These are phyloP conservation scores for Dicyrtoma fusca DNA, from an alignment of 2,888 invertebrate species.

Conservation along the genomic window DNA sequence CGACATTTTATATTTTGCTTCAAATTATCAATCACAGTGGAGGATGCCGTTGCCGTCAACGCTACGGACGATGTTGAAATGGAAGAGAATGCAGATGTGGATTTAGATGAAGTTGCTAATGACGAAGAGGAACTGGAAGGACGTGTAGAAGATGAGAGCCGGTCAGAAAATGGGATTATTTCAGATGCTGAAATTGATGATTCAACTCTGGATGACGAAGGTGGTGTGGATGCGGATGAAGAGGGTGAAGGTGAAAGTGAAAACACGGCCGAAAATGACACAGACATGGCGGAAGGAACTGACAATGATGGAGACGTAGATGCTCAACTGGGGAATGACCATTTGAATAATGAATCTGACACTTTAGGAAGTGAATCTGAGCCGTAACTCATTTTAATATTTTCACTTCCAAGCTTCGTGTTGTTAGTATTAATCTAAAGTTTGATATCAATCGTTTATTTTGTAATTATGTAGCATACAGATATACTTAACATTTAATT, in stretches of 20 bases:
- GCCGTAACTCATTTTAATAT: constrained; percentile 5
- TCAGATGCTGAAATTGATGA: not conserved
- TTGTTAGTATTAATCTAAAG: not conserved
- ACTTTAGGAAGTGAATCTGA: constrained; percentile 10
- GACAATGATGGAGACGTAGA: constrained; percentile 18
- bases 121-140: constrained; percentile 3
- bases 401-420: not conserved
- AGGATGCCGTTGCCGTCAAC: not conserved
- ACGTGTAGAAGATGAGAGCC: not conserved
- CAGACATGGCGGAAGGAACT: constrained; percentile 9
- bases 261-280: not conserved
- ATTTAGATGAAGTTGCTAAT: not conserved
- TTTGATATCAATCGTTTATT: not conserved
- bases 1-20: too few relatives aligned
- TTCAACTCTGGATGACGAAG: constrained; percentile 12
- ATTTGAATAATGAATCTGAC: constrained; percentile 9
- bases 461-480: not conserved
- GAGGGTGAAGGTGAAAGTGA: not conserved
- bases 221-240: not conserved
- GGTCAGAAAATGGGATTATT: not conserved
- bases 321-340: constrained; percentile 2
- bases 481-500: too few relatives aligned
- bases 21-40: not conserved
- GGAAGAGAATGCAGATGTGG: not conserved
- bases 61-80: not conserved